A percentile compares a stretch with the other conserved stretches of the same genome.
Evolutionary conservation across 2,888 invertebrate species (phyloP).

Genomic region (Eupelmus urozonus): DNA sequence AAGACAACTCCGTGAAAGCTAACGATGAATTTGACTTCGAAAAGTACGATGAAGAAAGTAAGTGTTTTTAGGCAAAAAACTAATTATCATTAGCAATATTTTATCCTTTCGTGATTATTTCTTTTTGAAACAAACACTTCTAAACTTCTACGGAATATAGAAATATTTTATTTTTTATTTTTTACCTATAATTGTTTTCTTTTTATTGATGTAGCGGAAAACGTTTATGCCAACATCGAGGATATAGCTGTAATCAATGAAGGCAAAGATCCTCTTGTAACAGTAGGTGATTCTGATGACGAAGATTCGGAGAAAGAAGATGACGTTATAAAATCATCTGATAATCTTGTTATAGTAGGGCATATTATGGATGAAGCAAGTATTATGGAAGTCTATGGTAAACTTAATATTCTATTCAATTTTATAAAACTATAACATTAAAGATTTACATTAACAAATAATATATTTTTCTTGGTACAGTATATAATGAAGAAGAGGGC

Average conservation of each 20-base stretch:
- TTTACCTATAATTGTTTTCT: neutral
- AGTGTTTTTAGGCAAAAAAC: constrained; percentile 62
- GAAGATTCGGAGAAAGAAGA: constrained; percentile 91
- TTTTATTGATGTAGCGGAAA: constrained; percentile 63
- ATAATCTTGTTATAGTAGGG: constrained; percentile 93
- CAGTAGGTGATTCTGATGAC: constrained; percentile 71
- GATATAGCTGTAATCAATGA: constrained; percentile 69
- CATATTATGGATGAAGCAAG: constrained; percentile 92
- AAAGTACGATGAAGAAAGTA: constrained; percentile 86
- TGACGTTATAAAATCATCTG: constrained; percentile 90
- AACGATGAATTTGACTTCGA: constrained; percentile 86
- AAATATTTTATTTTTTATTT: no score
- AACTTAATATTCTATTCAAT: constrained; percentile 34
- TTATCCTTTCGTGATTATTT: no score
- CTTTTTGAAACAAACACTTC: neutral
- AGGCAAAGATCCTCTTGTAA: constrained; percentile 70
- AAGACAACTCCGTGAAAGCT: constrained; percentile 58
- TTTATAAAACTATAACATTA: no score
- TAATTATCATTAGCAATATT: neutral
- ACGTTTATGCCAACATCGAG: constrained; percentile 70
- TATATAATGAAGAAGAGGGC: constrained; percentile 93
- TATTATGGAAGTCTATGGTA: constrained; percentile 92
- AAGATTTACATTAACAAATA: constrained; percentile 17
- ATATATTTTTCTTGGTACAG: no score
- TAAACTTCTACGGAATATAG: no score